Base-by-base conservation (phyloP, 2,797 vertebrate genomes). In the Neopelma chrysocephalum region DNA sequence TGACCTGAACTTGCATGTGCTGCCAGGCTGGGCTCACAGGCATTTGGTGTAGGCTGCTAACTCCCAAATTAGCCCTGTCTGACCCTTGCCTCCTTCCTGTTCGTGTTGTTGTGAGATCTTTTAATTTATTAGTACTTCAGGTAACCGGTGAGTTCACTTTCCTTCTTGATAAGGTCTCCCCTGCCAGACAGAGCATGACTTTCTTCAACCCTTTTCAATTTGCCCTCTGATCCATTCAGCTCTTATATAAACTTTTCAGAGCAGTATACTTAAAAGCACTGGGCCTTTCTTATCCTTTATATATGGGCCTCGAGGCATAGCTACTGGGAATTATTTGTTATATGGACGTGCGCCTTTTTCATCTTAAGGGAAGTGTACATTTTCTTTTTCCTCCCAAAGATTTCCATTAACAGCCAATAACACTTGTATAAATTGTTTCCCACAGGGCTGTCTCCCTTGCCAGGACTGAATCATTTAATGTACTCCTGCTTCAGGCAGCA, bases 1-100 rank as follows among this genome's bases (percentile, higher is more conserved):
- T 43, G 40, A 65, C 34, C 23, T 0, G 0, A 32, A 17, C 29
- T 54, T 20, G 8, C 18, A 4, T 1, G 5, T 3, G 4, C 15
- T 32, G 47, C 58, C 36, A 53, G 48, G n/a, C 20, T 68, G 65
- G 23, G 77, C 31, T 51, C 3, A 3, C 0, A 0, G 68, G 26
- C 0, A 0, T 36, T 69, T 29, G 45, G 6, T 45, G 42, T 2
- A 69, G 60, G 57, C 42, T 82, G 29, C 25, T 91, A 2, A 2
- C 15, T 83, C 32, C 29, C 65, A 50, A 4, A 38, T 48, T 48
- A 64, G 32, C 34, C 9, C 18, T 43, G 11, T 26, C 31, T 3
- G 8, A 56, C 42, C 29, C 42, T 89, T 90, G 42, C 17, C 62
- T 90, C 38, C 56, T 82, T 47, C 29, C 9, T 51, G 31, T 15